These are phyloP conservation scores for Leptura quadrifasciata DNA, from an alignment of 2,888 invertebrate genomes.

Conservation along the genomic window DNA sequence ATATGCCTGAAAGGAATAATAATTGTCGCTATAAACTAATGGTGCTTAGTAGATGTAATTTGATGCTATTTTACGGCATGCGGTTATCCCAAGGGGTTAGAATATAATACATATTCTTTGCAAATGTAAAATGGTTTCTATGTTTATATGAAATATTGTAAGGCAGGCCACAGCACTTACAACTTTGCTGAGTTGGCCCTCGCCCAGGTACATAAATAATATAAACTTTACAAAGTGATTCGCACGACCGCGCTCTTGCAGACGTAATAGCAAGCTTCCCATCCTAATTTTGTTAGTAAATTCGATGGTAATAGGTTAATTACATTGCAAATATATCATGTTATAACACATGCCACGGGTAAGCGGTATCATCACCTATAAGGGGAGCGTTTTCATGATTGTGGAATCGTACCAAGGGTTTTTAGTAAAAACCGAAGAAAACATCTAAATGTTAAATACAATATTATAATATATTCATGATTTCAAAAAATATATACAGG, in stretches of 20 bases:
- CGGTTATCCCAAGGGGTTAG: background rate
- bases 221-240: constrained; percentile 27
- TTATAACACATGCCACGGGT: too few relatives aligned
- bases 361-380: too few relatives aligned
- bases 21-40: constrained; percentile 4
- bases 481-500: too few relatives aligned
- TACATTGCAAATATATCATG: background rate
- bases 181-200: constrained; percentile 25
- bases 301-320: background rate
- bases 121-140: constrained; percentile 19
- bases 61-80: background rate
- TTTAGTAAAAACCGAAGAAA: too few relatives aligned
- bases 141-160: constrained; percentile 16
- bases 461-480: too few relatives aligned
- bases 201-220: constrained; percentile 27
- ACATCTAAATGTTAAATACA: too few relatives aligned
- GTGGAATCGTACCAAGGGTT: too few relatives aligned
- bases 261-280: constrained; percentile 12
- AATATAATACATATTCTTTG: constrained; percentile 27
- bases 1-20: constrained; percentile 3
- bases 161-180: constrained; percentile 22
- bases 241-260: background rate
- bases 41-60: constrained; percentile 7
- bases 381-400: too few relatives aligned
- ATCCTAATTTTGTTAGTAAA: constrained; percentile 2